Percentiles rank a stretch among this genome's conserved stretches.
Evolutionary conservation across 2,113 vertebrate genomes (phyloP).

Genomic region (Stegostoma tigrinum): DNA sequence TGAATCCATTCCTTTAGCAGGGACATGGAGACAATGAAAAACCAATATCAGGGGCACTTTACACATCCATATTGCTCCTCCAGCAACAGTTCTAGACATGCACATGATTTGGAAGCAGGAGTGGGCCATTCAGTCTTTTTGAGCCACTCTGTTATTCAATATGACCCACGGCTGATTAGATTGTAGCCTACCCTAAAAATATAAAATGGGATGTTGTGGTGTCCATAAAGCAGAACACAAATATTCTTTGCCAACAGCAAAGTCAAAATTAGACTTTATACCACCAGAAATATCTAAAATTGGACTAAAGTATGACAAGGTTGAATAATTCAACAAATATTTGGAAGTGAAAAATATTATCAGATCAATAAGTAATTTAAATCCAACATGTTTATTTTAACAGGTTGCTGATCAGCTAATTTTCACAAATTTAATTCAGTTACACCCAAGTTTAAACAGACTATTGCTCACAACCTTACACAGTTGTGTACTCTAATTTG

Average conservation of each 20-base stretch:
- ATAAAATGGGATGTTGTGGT: neutral
- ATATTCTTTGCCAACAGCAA: neutral
- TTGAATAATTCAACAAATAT: neutral
- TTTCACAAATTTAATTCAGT: neutral
- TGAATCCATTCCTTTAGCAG: neutral
- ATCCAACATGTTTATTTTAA: neutral
- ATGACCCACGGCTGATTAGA: too few species aligned
- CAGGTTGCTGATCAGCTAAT: neutral
- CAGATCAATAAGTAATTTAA: neutral
- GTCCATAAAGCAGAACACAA: neutral
- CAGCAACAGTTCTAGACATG: neutral
- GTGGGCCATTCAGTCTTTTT: too few species aligned
- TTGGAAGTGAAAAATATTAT: neutral
- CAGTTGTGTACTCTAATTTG: neutral
- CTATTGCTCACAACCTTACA: neutral
- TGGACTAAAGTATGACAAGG: neutral
- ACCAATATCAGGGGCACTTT: neutral
- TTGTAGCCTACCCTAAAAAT: neutral
- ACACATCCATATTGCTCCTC: neutral
- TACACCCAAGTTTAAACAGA: neutral
- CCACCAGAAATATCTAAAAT: neutral
- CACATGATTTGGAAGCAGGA: too few species aligned
- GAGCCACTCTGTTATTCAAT: too few species aligned
- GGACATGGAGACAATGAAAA: neutral
- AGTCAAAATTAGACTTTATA: neutral